Evolutionary conservation across 2,888 invertebrate species (phyloP), one percentile per base, ranked within the genome.

Genomic region (Dynastes hyllus): DNA sequence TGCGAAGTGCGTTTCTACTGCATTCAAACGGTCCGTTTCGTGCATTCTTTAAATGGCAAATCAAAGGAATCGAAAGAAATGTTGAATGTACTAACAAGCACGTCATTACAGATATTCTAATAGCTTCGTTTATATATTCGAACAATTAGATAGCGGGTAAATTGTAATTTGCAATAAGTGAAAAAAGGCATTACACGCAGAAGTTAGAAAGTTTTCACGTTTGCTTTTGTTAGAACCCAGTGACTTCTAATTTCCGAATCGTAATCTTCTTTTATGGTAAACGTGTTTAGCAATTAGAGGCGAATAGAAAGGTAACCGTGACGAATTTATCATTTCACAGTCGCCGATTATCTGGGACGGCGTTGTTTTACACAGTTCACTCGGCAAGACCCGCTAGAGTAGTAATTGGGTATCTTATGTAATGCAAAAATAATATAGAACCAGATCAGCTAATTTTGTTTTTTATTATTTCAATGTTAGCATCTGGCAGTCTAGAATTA

Each of bases 321-420:
- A 61, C 73, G 73, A 75, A 61, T 75, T 75, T 75, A 75, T 61
- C 40, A 75, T 75, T 75, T 61, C 45, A 75, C 61, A 75, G 73
- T 75, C 45, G 61, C 61, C 73, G 61, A 61, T 63, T 75, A 75
- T 75, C 73, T 75, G 61, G 73, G 61, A 50, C 73, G 61, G 37
- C 40, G 51, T 13, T 51, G 51, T 69, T 69, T 69, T 69, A 51
- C 32, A 71, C 71, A 55, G 37, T 32, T 71, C 11, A 22, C 32
- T 8, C 45, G 45, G 45, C 71, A 32, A 71, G 55, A 71, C 71
- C 16, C 13, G 61, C 45, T 45, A 61, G 40, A 45, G 73, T 22
- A 22, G 22, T 45, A 75, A 75, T 75, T 75, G 61, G 29, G 27
- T 9, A 40, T 11, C 22, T 75, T 75, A 61, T 50, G 61, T 75